Base-by-base conservation (phyloP, 2,797 vertebrate genomes). In the Gadopsis bispinosus region DNA sequence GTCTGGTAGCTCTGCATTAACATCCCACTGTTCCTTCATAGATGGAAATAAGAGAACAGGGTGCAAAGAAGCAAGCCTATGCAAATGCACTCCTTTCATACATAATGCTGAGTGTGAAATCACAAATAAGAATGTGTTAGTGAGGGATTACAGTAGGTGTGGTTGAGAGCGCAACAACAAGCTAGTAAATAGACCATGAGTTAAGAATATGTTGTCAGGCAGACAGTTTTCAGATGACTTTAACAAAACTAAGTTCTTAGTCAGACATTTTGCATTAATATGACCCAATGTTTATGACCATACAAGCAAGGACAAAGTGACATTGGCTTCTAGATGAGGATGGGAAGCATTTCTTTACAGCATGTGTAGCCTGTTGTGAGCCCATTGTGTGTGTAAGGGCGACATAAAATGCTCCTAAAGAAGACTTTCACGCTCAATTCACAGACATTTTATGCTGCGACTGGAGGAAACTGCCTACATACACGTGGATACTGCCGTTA, bases 391-490 rank as follows among this genome's bases (percentile, higher is more conserved):
- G 16, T 26, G 26, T 26, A 26, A n/a, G 5, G 3, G 37, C 51
- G 61, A 48, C 1, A 13, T 68, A 47, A 47, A 79, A 55, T 48
- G 3, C 33, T 37, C n/a, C 31, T 22, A 56, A 50, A 73, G 4
- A 26, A 39, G 12, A 58, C 69, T 69, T 70, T 68, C 41, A 68
- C 45, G 62, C 39, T 53, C 14, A 10, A 3, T 12, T 39, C 22
- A 1, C 22, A 19, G 43, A 37, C 1, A 26, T 66, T 84, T 71
- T 54, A 61, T 26, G 19, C 4, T 26, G 19, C 17, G 5, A 63
- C 60, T 17, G 72, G n/a, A 65, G 67, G 50, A 73, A 77, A 77
- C 43, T 37, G 61, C 22, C 31, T 5, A 35, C 26, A 58, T 70
- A 69, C 37, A 67, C 61, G 47, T 43, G 17, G 10, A 41, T 43